These are phyloP conservation scores for Ictidomys tridecemlineatus DNA, from an alignment of 2,113 vertebrate species.

Conservation along the genomic window DNA sequence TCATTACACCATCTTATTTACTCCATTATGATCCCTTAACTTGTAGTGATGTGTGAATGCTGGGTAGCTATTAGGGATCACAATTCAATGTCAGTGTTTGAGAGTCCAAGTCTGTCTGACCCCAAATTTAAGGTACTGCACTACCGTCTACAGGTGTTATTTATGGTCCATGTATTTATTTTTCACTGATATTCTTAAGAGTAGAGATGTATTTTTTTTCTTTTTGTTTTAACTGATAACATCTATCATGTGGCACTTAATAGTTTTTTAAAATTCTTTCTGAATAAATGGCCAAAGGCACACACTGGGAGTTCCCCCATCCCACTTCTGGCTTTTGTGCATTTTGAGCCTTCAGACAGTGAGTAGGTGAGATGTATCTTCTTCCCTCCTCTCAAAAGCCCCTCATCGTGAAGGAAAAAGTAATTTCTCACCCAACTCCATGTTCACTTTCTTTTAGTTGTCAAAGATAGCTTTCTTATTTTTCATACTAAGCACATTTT, in stretches of 20 bases:
- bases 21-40: background rate
- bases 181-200: no score
- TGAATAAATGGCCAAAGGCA: background rate
- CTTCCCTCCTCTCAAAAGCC: background rate
- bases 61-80: rapidly evolving
- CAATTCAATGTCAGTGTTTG: no score
- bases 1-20: rapidly evolving
- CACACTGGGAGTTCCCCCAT: rapidly evolving
- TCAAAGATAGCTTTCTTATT: no score
- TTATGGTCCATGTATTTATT: no score
- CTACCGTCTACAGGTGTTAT: background rate
- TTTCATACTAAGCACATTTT: no score
- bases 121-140: background rate
- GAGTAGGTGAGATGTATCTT: no score
- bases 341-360: rapidly evolving
- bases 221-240: background rate
- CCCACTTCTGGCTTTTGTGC: rapidly evolving
- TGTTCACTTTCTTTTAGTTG: no score
- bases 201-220: background rate
- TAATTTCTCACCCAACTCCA: no score
- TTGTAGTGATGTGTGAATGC: rapidly evolving
- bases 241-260: background rate
- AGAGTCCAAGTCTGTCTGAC: background rate
- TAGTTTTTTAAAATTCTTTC: background rate
- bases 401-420: background rate